These are phyloP conservation scores for Fragum sueziense DNA, from an alignment of 2,888 invertebrate species.

Conservation along the genomic window DNA sequence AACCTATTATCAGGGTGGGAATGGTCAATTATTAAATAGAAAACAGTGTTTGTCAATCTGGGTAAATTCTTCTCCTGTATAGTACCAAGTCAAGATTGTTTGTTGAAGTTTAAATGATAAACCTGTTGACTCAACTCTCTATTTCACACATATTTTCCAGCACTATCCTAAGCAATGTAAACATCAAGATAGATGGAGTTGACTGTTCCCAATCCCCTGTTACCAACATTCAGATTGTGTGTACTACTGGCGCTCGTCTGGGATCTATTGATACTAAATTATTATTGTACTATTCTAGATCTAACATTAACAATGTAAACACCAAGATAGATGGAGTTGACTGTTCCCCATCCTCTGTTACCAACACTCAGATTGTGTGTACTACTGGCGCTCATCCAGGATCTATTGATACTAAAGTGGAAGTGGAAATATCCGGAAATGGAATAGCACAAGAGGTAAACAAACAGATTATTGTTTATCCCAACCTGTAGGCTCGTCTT, in stretches of 20 bases:
- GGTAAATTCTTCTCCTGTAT: no score
- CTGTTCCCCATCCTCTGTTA: conserved; percentile 38
- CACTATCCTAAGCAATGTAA: conserved; percentile 33
- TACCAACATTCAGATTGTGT: not conserved
- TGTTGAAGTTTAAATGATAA: no score
- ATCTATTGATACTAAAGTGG: conserved; percentile 58
- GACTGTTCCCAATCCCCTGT: conserved; percentile 43
- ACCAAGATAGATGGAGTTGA: conserved; percentile 48
- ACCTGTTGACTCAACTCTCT: no score
- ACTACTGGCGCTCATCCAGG: conserved; percentile 58
- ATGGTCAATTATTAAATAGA: no score
- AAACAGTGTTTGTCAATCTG: no score
- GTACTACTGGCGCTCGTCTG: not conserved
- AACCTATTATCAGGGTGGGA: no score
- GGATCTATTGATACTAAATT: no score
- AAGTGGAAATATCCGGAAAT: conserved; percentile 61
- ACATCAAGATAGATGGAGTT: conserved; percentile 53
- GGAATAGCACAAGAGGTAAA: conserved; percentile 67
- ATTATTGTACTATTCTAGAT: no score
- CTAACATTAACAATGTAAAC: conserved; percentile 2
- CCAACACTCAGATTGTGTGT: conserved; percentile 64
- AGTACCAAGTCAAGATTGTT: no score
- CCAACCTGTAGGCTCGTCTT: no score
- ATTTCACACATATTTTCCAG: not conserved
- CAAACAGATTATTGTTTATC: no score